phyloP scores from a whole-genome alignment of 2,113 vertebrate species.

The Amia ocellicauda region DNA sequence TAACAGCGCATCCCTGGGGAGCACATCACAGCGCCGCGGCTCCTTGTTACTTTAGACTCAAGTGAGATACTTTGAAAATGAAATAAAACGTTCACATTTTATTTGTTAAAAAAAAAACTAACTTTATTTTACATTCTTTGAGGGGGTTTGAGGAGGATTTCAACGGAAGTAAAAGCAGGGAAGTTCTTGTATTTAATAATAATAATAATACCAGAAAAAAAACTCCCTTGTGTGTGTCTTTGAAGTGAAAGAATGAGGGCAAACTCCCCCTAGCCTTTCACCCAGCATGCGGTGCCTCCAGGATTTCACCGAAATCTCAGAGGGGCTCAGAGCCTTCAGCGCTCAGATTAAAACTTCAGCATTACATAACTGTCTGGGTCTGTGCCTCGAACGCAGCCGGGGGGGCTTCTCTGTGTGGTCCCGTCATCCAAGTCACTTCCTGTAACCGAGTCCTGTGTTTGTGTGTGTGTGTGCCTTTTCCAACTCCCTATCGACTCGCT shows the following conservation, averaged over 20 bases:
- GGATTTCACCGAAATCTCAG: slow-evolving; percentile 7
- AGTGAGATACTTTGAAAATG: too few species aligned
- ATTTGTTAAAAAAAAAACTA: too few species aligned
- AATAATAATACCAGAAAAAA: slow-evolving; percentile 12
- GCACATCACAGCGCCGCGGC: too few species aligned
- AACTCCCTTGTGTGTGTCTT: slow-evolving; percentile 32
- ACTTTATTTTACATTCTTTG: neutral
- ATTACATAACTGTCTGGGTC: slow-evolving; percentile 21
- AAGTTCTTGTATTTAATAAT: too few species aligned
- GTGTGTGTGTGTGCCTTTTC: too few species aligned
- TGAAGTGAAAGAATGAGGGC: slow-evolving; percentile 53
- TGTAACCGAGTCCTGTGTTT: too few species aligned
- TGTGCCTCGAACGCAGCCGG: neutral
- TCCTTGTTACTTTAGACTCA: too few species aligned
- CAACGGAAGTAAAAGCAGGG: neutral
- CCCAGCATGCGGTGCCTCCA: slow-evolving; percentile 9
- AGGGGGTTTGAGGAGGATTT: neutral
- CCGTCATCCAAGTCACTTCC: neutral
- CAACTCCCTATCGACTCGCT: too few species aligned
- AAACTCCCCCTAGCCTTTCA: slow-evolving; percentile 38
- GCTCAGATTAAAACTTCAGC: neutral
- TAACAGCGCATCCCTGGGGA: too few species aligned
- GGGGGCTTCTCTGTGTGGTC: neutral
- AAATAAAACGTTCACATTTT: too few species aligned
- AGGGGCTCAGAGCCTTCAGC: neutral